Evolutionary conservation across 2,113 vertebrate species (phyloP).

Genomic region (Chamaetylas fuelleborni): DNA sequence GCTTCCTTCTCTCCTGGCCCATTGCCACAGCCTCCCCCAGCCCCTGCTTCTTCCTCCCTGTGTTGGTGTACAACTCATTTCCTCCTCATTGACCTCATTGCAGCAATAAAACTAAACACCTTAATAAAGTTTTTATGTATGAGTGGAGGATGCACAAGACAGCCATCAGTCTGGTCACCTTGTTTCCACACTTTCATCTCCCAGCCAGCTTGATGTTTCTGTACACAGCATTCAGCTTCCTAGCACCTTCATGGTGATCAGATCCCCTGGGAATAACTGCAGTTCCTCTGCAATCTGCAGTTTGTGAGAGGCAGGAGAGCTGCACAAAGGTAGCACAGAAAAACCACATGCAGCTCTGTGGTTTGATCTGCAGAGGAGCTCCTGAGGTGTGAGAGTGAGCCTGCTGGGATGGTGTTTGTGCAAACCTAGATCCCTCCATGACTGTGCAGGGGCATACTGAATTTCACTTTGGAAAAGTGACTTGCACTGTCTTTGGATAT

Average conservation of each 20-base stretch:
- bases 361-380: background rate
- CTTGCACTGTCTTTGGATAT: background rate
- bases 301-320: background rate
- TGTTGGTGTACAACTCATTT: background rate
- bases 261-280: background rate
- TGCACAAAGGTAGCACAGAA: background rate
- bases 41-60: background rate
- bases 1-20: background rate
- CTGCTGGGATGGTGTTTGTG: background rate
- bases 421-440: background rate
- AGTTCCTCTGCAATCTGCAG: background rate
- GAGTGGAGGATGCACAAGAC: fast-evolving
- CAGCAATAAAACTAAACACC: background rate
- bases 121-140: background rate
- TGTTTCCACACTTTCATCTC: background rate
- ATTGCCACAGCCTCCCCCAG: background rate
- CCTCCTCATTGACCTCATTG: background rate
- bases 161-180: background rate
- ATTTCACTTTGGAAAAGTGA: background rate
- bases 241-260: background rate
- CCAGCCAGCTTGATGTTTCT: background rate
- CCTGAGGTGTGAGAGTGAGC: background rate
- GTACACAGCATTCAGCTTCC: background rate
- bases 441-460: background rate
- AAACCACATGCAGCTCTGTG: fast-evolving